Evolutionary conservation across 1,140 invertebrate genomes (phyloP), one percentile per base, ranked within the genome.

Genomic region (Rhynchophorus ferrugineus): DNA sequence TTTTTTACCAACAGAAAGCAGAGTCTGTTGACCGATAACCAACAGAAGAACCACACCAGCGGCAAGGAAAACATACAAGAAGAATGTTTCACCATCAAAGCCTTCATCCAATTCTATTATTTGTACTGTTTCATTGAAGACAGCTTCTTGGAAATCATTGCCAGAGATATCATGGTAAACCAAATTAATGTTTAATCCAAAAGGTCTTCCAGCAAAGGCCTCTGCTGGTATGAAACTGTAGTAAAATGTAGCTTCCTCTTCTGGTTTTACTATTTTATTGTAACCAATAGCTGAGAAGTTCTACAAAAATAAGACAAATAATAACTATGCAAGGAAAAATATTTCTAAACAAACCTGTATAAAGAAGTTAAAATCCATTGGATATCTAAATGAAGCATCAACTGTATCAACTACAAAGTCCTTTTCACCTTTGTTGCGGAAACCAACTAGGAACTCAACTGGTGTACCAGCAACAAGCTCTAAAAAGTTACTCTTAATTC

Each of bases 71-170:
- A 98, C 79, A 64, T 98, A 98, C 39, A 98, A 73, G 81, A 99
- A 98, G 75, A 98, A 90, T 19, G 95, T 98, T 80, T 99, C 96
- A 34, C 93, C 92, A 73, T 98, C 95, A 11, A 99, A 76, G 63
- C 65, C 94, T 72, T 97, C 94, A 60, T 97, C 95, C 36, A 97
- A 77, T 74, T 99, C 96, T 22, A 95, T 81, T 57, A 99, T 91
- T 70, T 91, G 90, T 3, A 99, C 80, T n/a, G 96, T 99, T 73
- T 98, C 91, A 72, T 99, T 99, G 78, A 93, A 99, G 0, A 99
- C 91, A 54, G 95, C 89, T 73, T 95, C 93, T 63, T 77, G 73
- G 62, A 77, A 78, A 44, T 61, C 67, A 59, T 74, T 76, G 46
- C 80, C 80, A 61, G 72, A 73, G 56, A 75, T 71, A 77, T 98